These are phyloP conservation scores for Cerastis rubricosa DNA, from an alignment of 2,888 invertebrate species.

Conservation along the genomic window DNA sequence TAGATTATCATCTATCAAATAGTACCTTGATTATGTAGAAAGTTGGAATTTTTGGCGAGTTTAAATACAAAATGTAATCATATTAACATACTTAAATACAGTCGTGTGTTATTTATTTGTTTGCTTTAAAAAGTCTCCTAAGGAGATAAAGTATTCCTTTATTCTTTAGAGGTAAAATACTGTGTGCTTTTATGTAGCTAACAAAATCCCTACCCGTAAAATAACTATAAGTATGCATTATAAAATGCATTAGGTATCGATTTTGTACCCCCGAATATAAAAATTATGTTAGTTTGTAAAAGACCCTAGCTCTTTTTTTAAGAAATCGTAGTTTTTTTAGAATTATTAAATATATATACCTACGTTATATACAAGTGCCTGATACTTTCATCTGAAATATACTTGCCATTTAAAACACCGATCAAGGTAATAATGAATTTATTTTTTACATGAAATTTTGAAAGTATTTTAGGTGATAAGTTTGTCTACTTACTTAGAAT, in stretches of 20 bases:
- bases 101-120: conserved; percentile 57
- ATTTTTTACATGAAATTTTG: conserved; percentile 71
- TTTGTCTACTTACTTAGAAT: conserved; percentile 73
- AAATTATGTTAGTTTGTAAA: conserved; percentile 36
- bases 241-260: conserved; percentile 1
- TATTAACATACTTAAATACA: conserved; percentile 20
- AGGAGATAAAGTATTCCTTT: conserved; percentile 63
- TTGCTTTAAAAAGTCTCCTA: conserved; percentile 60
- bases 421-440: conserved; percentile 74
- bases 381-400: conserved; percentile 43
- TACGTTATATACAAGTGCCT: conserved; percentile 23
- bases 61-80: conserved; percentile 43
- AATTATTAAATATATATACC: neutral
- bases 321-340: conserved; percentile 18
- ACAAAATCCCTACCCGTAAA: neutral
- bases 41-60: conserved; percentile 31
- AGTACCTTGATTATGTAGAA: conserved; percentile 37
- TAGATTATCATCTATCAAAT: conserved; percentile 33
- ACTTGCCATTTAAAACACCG: conserved; percentile 70
- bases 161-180: conserved; percentile 41
- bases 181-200: conserved; percentile 43
- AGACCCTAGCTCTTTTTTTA: conserved; percentile 25
- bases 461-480: conserved; percentile 80
- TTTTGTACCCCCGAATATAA: conserved; percentile 36
- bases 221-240: conserved; percentile 11